These are phyloP conservation scores for Periphyllus acericola DNA, from an alignment of 2,888 invertebrate genomes.

Conservation along the genomic window DNA sequence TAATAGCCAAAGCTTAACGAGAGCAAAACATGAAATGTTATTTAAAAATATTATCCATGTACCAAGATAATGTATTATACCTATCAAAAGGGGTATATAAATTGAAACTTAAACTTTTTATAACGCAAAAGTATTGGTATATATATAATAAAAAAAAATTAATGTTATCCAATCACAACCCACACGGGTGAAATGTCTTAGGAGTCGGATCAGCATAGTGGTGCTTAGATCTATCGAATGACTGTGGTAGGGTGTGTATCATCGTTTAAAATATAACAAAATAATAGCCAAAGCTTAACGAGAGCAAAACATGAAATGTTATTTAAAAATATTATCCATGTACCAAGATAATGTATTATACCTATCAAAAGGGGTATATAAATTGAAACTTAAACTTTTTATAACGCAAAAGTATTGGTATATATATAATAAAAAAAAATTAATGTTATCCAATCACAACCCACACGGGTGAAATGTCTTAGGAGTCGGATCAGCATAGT, in stretches of 20 bases:
- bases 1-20: neutral
- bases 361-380: neutral
- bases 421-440: neutral
- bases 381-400: neutral
- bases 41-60: no score
- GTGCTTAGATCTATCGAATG: neutral
- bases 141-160: neutral
- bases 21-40: no score
- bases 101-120: neutral
- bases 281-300: neutral
- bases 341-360: no score
- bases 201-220: neutral
- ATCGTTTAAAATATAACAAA: neutral
- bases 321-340: no score
- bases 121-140: neutral
- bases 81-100: neutral
- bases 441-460: conserved; percentile 13
- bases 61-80: no score
- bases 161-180: conserved; percentile 13
- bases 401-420: neutral
- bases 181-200: conserved; percentile 8
- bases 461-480: conserved; percentile 8
- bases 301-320: no score
- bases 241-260: neutral
- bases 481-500: neutral